phyloP scores from a whole-genome alignment of 2,797 vertebrate genomes.

The Ptychadena robeensis region DNA sequence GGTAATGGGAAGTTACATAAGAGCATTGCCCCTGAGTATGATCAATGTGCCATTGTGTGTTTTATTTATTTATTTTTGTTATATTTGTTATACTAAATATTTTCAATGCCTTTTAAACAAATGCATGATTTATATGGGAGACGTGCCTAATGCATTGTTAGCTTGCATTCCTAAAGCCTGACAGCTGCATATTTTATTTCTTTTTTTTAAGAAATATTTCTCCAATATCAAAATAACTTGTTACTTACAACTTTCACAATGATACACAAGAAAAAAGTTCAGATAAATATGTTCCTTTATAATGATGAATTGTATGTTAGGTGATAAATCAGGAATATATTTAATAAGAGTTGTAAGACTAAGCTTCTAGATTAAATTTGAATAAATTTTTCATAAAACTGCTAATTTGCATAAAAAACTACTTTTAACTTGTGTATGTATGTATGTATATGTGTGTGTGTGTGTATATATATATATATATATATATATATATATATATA shows the following conservation, averaged over 20 bases:
- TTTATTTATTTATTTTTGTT: neutral
- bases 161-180: neutral
- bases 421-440: too few species aligned
- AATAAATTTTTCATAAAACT: too few species aligned
- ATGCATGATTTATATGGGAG: neutral
- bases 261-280: too few species aligned
- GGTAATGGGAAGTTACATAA: neutral
- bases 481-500: too few species aligned
- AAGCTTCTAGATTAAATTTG: neutral
- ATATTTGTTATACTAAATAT: neutral
- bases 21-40: neutral
- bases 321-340: neutral
- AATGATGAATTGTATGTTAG: too few species aligned
- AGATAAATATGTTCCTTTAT: too few species aligned
- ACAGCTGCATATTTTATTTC: neutral
- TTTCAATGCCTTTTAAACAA: neutral
- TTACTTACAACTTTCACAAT: too few species aligned
- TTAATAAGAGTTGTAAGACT: too few species aligned
- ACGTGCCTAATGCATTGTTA: neutral
- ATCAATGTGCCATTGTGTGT: neutral
- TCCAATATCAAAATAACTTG: neutral
- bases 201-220: neutral
- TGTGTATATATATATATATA: too few species aligned
- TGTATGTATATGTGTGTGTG: too few species aligned
- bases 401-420: too few species aligned